phyloP scores from a whole-genome alignment of 1,140 invertebrate species.

The Gerris buenoi region DNA sequence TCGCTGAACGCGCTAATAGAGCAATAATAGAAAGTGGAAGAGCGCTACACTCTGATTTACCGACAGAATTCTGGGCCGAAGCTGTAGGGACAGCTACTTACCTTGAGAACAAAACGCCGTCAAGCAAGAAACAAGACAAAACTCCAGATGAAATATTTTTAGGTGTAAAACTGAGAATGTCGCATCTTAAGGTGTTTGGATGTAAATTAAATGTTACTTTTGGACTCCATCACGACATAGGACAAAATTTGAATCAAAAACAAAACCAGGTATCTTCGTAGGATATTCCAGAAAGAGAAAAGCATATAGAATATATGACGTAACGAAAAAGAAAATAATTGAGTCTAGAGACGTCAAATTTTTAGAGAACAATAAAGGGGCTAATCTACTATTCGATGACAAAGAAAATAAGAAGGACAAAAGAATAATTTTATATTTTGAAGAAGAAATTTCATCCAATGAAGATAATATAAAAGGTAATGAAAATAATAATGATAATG shows the following conservation, averaged over 20 bases:
- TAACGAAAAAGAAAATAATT: not conserved
- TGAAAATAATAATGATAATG: not conserved
- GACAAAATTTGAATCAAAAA: slow-evolving; percentile 10
- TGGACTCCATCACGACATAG: slow-evolving; percentile 19
- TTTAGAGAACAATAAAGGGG: not conserved
- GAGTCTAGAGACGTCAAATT: not conserved
- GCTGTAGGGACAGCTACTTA: slow-evolving; percentile 22
- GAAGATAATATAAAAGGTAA: not conserved
- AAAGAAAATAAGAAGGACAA: not conserved
- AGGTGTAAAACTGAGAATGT: slow-evolving; percentile 22
- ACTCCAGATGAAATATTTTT: slow-evolving; percentile 26
- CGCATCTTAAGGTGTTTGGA: slow-evolving; percentile 26
- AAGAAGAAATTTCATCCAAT: not conserved
- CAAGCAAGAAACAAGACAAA: slow-evolving; percentile 7
- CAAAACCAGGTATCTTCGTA: not conserved
- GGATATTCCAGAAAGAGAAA: not conserved
- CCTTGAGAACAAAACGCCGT: slow-evolving; percentile 22
- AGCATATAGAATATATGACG: not conserved
- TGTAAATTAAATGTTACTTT: slow-evolving; percentile 21
- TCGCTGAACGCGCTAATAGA: slow-evolving; percentile 28
- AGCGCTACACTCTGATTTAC: slow-evolving; percentile 18
- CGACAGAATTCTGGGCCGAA: slow-evolving; percentile 25
- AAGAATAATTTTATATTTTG: not conserved
- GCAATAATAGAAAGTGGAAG: slow-evolving; percentile 26
- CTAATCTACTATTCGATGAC: not conserved